Evolutionary conservation across 1,140 invertebrate genomes (phyloP), one percentile per base, ranked within the genome.

Genomic region (Nomia melanderi): DNA sequence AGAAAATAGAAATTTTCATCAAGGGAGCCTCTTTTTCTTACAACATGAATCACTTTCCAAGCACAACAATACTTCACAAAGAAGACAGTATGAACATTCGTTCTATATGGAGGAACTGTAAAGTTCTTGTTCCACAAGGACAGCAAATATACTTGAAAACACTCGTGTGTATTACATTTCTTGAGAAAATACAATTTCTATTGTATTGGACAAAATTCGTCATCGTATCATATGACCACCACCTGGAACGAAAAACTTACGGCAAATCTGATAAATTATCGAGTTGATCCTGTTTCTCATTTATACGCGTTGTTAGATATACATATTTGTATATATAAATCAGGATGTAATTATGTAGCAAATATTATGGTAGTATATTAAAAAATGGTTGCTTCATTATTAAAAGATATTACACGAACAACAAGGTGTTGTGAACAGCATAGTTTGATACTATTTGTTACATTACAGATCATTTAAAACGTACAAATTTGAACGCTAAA

Each of bases 1-100:
- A 78, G 77, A 83, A 85, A 85, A 83, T 85, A 83, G 39, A 78
- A 84, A 66, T 76, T 85, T 60, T 75, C 75, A 53, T 54, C 20
- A 62, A 81, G 75, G 63, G 57, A 72, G 57, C 17, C n/a, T 67
- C 57, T 17, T 31, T 11, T 31, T 63, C 36, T 74, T 56, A 56
- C 57, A 54, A 60, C 69, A 47, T 44, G 36, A 47, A 77, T 63
- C 50, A 83, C 59, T 74, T 77, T 64, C 29, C 36, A 83, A 78
- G 67, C 53, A 83, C 27, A 41, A 78, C 70, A 71, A 81, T 81
- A 82, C 74, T 75, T 78, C 27, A 80, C 74, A 77, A 57, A 73
- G 47, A 83, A 72, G 72, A 82, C 65, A 63, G 62, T 82, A 75
- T 56, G 56, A 62, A 62, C 59, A 78, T 81, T 75, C 56, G 65